Conservation (phyloP, 2,888 invertebrate species). For the Hypsopygia costalis region DNA sequence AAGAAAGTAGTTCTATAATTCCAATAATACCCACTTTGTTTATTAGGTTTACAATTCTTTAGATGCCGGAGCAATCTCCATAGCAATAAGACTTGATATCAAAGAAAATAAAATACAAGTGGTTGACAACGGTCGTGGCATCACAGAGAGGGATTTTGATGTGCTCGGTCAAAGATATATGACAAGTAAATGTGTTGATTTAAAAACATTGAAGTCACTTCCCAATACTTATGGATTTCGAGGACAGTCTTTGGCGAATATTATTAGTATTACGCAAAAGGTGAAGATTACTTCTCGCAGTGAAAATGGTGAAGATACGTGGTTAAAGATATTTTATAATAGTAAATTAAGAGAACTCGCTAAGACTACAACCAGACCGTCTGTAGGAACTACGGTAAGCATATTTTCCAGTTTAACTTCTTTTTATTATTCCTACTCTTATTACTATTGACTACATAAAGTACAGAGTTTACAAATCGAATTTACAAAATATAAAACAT, state of each 20-base stretch:
- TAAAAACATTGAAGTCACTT: slow-evolving; percentile 72
- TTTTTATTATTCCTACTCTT: too few species aligned
- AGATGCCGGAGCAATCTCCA: slow-evolving; percentile 84
- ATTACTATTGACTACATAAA: too few species aligned
- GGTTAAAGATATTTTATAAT: slow-evolving; percentile 76
- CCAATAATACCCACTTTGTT: too few species aligned
- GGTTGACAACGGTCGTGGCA: slow-evolving; percentile 88
- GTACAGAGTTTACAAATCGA: too few species aligned
- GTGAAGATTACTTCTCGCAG: slow-evolving; percentile 82
- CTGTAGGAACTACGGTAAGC: slow-evolving; percentile 84
- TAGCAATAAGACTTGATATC: slow-evolving; percentile 85
- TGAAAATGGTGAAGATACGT: slow-evolving; percentile 69
- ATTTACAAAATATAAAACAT: too few species aligned
- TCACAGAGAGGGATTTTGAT: slow-evolving; percentile 76
- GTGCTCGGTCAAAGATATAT: slow-evolving; percentile 81
- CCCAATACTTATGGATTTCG: slow-evolving; percentile 83
- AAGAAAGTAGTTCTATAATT: too few species aligned
- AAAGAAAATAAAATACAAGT: slow-evolving; percentile 84
- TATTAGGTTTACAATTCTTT: slow-evolving; percentile 84
- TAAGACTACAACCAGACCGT: slow-evolving; percentile 69
- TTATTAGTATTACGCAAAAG: slow-evolving; percentile 75
- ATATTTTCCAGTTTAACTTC: too few species aligned
- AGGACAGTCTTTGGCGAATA: slow-evolving; percentile 84
- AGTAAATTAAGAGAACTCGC: slow-evolving; percentile 57
- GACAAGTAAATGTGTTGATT: slow-evolving; percentile 82